phyloP scores from a whole-genome alignment of 2,113 vertebrate genomes.

The Oryzias melastigma region DNA sequence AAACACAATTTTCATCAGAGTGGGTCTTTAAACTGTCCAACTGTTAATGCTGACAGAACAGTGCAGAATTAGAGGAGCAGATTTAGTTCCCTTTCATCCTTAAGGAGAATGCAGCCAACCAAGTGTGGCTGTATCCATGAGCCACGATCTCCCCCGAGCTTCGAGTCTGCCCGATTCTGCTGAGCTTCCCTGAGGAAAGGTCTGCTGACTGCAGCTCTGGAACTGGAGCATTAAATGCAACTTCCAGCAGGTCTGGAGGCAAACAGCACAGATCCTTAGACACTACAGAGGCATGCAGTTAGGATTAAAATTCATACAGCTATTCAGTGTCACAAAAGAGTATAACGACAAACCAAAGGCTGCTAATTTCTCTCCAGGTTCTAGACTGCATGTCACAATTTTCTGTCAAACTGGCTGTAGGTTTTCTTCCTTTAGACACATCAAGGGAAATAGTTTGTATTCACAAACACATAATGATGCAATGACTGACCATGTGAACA shows the following conservation, averaged over 20 bases:
- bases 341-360: too few relatives aligned
- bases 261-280: constrained; percentile 27
- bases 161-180: constrained; percentile 64
- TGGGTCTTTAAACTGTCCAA: background rate
- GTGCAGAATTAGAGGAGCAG: constrained; percentile 16
- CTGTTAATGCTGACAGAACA: too few relatives aligned
- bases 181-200: constrained; percentile 53
- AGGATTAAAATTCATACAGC: too few relatives aligned
- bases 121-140: constrained; percentile 51
- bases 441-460: constrained; percentile 44
- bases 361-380: too few relatives aligned
- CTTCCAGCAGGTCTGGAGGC: constrained; percentile 60
- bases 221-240: constrained; percentile 74
- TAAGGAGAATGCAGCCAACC: constrained; percentile 34
- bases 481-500: constrained; percentile 39
- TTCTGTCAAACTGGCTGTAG: background rate
- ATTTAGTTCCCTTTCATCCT: constrained; percentile 25
- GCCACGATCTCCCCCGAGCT: constrained; percentile 41
- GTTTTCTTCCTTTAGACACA: constrained; percentile 28
- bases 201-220: constrained; percentile 34
- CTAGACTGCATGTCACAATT: too few relatives aligned
- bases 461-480: constrained; percentile 25
- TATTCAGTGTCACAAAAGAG: too few relatives aligned
- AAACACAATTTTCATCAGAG: too few relatives aligned
- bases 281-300: constrained; percentile 39